Evolutionary conservation across 2,113 vertebrate genomes (phyloP).

Genomic region (Amblyornis subalaris): DNA sequence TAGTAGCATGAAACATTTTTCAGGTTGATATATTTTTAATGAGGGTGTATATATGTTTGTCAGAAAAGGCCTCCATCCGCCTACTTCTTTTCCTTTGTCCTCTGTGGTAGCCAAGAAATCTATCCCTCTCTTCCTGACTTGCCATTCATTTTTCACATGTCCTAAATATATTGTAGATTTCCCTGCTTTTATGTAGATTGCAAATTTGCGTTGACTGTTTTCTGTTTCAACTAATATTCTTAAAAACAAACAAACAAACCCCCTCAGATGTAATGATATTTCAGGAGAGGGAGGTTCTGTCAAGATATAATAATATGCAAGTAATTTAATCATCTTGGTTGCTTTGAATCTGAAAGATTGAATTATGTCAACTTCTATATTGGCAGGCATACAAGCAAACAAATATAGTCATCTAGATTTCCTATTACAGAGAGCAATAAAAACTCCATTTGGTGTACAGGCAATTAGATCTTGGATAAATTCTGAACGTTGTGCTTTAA

Average conservation of each 20-base stretch:
- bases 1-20: background rate
- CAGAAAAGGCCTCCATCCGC: background rate
- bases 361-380: constrained; percentile 3
- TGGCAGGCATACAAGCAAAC: background rate
- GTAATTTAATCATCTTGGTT: background rate
- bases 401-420: constrained; percentile 7
- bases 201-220: background rate
- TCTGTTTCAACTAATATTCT: background rate
- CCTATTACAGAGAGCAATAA: constrained; percentile 19
- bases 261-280: background rate
- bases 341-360: constrained; percentile 5
- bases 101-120: background rate
- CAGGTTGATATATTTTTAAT: background rate
- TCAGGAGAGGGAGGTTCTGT: background rate
- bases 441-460: constrained; percentile 6
- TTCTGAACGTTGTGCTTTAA: constrained; percentile 16
- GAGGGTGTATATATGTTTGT: background rate
- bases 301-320: background rate
- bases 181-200: background rate
- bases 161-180: background rate
- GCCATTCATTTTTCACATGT: background rate
- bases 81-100: background rate
- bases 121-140: background rate
- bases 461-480: constrained; percentile 24
- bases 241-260: background rate